Conservation (phyloP, 2,888 invertebrate genomes). For the Dicycla oo region DNA sequence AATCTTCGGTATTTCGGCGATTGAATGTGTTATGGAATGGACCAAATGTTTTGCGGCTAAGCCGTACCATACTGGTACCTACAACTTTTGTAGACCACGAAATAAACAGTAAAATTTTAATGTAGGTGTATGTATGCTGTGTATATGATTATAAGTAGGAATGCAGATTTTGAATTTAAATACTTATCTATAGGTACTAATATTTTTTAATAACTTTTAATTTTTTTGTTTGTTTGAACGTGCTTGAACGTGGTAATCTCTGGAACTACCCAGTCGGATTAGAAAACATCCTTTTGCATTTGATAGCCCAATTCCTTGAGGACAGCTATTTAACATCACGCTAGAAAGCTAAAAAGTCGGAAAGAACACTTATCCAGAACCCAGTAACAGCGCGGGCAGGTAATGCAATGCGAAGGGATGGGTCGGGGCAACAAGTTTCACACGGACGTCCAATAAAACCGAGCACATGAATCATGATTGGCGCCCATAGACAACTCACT, state of each 20-base stretch:
- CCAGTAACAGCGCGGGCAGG: no score
- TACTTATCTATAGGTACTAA: neutral
- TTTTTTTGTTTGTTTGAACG: no score
- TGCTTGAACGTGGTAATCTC: no score
- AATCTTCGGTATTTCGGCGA: slow-evolving; percentile 39
- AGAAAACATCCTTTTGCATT: no score
- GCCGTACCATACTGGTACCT: slow-evolving; percentile 36
- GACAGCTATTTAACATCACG: no score
- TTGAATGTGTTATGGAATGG: slow-evolving; percentile 48
- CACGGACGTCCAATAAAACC: neutral
- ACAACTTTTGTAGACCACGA: slow-evolving; percentile 40
- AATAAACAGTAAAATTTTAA: slow-evolving; percentile 56
- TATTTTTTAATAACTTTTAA: no score
- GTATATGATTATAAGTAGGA: neutral
- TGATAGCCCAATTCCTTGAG: no score
- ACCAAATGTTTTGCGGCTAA: slow-evolving; percentile 44
- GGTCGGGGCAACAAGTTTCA: no score
- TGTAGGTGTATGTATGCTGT: slow-evolving; percentile 15
- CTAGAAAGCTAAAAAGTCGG: no score
- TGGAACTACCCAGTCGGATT: no score
- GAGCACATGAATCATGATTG: neutral
- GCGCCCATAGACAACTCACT: neutral
- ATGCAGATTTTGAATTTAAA: slow-evolving; percentile 1
- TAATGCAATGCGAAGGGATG: no score
- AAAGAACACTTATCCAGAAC: no score